Percentiles rank a stretch among this genome's conserved stretches.
These are phyloP conservation scores for Halcyon chelicuti DNA, from an alignment of 2,797 vertebrate species.

Conservation along the genomic window DNA sequence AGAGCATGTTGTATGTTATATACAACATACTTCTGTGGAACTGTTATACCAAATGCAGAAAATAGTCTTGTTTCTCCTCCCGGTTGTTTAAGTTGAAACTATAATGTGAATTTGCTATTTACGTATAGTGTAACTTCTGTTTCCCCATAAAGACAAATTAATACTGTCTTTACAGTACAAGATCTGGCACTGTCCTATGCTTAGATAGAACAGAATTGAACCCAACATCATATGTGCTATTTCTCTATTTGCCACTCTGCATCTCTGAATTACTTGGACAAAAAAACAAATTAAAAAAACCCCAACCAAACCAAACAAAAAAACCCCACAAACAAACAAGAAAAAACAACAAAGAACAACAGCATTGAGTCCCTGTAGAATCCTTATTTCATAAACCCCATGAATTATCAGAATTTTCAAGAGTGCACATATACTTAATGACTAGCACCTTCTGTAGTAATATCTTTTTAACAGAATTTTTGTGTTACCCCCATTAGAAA, in stretches of 20 bases:
- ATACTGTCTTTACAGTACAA: neutral
- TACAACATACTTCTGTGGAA: neutral
- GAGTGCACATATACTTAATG: neutral
- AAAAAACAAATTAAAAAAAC: neutral
- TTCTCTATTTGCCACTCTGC: neutral
- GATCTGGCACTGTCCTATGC: neutral
- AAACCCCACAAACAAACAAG: no score
- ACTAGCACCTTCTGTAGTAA: neutral
- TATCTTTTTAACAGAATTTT: neutral
- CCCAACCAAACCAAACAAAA: no score
- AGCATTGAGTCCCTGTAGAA: neutral
- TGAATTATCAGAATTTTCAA: conserved; percentile 1
- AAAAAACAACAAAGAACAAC: no score
- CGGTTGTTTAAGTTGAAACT: neutral
- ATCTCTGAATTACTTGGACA: neutral
- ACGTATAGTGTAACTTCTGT: neutral
- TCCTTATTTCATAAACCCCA: neutral
- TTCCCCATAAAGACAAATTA: neutral
- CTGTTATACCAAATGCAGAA: neutral
- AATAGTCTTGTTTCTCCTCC: neutral
- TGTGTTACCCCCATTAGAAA: neutral
- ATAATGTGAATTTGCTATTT: neutral
- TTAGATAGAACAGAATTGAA: neutral
- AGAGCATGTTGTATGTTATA: neutral
- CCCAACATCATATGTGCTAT: neutral